Evolutionary conservation across 2,888 invertebrate species (phyloP).

Genomic region (Campopleginae sp.): DNA sequence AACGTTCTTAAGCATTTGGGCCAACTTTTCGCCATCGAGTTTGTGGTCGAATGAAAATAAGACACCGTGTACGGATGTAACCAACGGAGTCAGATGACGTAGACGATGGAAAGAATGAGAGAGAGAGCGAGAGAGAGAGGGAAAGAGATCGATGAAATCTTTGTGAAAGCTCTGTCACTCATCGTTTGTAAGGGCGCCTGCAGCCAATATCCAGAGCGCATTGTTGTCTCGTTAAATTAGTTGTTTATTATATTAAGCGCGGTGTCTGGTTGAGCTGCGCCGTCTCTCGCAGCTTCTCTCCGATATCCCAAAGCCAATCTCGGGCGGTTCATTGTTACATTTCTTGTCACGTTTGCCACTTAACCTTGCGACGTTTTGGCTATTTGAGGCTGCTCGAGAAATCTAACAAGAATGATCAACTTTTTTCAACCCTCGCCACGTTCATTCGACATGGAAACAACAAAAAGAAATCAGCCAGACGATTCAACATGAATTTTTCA

Average conservation of each 20-base stretch:
- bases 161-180: slow-evolving; percentile 77
- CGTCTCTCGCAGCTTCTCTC: slow-evolving; percentile 10
- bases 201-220: slow-evolving; percentile 74
- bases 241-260: slow-evolving; percentile 76
- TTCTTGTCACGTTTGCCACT: slow-evolving; percentile 22
- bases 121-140: slow-evolving; percentile 1
- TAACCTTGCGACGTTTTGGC: slow-evolving; percentile 1
- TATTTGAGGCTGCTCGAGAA: neutral
- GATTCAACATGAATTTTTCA: neutral
- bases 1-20: neutral
- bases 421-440: neutral
- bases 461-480: neutral
- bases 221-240: slow-evolving; percentile 77
- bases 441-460: neutral
- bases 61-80: neutral
- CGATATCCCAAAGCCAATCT: neutral
- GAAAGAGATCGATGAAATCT: slow-evolving; percentile 62
- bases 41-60: neutral
- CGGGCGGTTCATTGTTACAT: slow-evolving; percentile 37
- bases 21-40: neutral
- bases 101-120: neutral
- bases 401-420: neutral
- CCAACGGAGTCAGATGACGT: slow-evolving; percentile 13
- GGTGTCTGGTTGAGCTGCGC: slow-evolving; percentile 32
- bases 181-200: slow-evolving; percentile 72